These are phyloP conservation scores for Chelon auratus DNA, from an alignment of 2,797 vertebrate species.

Conservation along the genomic window DNA sequence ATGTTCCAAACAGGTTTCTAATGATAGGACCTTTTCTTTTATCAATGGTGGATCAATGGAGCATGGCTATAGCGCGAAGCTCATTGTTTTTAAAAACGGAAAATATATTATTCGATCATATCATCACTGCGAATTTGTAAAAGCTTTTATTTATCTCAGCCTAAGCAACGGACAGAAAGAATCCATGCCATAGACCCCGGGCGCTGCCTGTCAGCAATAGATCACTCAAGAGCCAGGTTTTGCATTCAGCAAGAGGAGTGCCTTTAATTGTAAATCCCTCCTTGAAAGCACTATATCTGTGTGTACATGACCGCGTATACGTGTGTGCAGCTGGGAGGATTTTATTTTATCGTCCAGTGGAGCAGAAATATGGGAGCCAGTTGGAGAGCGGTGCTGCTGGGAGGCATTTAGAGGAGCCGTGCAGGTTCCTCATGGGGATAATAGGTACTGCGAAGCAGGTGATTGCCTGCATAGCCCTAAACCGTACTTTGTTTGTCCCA, in stretches of 20 bases:
- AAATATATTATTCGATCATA: slow-evolving; percentile 37
- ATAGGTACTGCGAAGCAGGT: slow-evolving; percentile 70
- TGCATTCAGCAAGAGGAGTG: slow-evolving; percentile 57
- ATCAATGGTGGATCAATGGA: slow-evolving; percentile 61
- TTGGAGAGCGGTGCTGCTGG: slow-evolving; percentile 74
- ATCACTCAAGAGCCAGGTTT: slow-evolving; percentile 60
- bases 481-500: slow-evolving; percentile 57
- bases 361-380: slow-evolving; percentile 83
- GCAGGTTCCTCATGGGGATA: slow-evolving; percentile 72
- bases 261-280: slow-evolving; percentile 75
- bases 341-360: slow-evolving; percentile 83
- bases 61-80: slow-evolving; percentile 37
- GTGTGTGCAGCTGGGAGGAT: slow-evolving; percentile 58
- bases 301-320: slow-evolving; percentile 25
- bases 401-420: slow-evolving; percentile 77
- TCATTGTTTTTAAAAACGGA: slow-evolving; percentile 23
- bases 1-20: slow-evolving; percentile 57
- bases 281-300: slow-evolving; percentile 56
- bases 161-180: background rate
- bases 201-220: slow-evolving; percentile 40
- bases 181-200: slow-evolving; percentile 28
- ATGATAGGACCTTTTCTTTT: slow-evolving; percentile 56
- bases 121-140: too few relatives aligned
- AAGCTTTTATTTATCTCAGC: too few relatives aligned
- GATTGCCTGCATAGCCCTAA: slow-evolving; percentile 66